Percentiles rank a stretch among this genome's conserved stretches.
Conservation (phyloP, 2,797 vertebrate genomes). For the Loriculus beryllinus region DNA sequence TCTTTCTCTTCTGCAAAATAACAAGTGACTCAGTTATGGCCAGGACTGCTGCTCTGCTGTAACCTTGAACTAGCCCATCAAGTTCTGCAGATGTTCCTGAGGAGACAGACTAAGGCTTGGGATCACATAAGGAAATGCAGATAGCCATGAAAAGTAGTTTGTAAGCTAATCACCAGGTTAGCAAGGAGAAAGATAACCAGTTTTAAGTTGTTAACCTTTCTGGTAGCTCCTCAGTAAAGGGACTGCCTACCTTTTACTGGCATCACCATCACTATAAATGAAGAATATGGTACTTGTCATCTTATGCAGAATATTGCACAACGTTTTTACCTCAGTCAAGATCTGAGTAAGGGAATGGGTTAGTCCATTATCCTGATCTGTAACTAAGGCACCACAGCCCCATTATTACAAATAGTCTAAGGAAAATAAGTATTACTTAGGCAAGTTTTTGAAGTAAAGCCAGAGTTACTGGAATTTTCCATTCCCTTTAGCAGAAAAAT, state of each 20-base stretch:
- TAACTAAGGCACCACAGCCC: background rate
- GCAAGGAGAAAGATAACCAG: background rate
- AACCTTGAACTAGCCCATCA: background rate
- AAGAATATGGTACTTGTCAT: background rate
- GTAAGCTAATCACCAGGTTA: background rate
- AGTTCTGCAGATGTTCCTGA: background rate
- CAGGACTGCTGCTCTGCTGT: background rate
- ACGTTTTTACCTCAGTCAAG: background rate
- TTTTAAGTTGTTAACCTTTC: background rate
- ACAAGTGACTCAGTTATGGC: background rate
- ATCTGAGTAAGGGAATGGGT: background rate
- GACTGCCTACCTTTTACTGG: background rate
- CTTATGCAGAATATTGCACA: background rate
- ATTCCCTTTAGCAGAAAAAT: conserved; percentile 10
- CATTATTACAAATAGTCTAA: background rate
- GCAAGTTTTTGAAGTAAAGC: conserved; percentile 23
- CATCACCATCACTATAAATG: background rate
- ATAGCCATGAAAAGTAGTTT: background rate
- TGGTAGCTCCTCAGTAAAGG: background rate
- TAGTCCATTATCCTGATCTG: background rate
- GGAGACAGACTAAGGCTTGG: background rate
- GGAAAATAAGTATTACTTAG: conserved; percentile 1
- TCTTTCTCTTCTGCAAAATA: background rate
- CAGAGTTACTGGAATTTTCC: conserved; percentile 50
- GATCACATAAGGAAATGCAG: background rate